Percentiles rank a stretch among this genome's conserved stretches.
Conservation (phyloP, 2,888 invertebrate species). For the Sycophila texana region DNA sequence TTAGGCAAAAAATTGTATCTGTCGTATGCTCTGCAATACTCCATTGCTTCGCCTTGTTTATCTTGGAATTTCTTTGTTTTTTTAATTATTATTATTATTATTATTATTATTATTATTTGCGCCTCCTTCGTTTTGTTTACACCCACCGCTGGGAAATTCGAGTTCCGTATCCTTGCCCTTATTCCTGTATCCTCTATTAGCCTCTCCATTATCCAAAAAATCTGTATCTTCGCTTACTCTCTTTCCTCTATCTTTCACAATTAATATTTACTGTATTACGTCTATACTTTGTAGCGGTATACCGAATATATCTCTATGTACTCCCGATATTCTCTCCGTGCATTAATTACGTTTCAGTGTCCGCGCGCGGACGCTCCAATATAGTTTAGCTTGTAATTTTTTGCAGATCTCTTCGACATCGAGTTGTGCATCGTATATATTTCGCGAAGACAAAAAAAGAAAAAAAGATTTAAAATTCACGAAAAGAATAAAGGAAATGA, state of each 20-base stretch:
- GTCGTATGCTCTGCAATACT: conserved; percentile 35
- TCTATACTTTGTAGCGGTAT: conserved; percentile 54
- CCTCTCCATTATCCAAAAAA: neutral
- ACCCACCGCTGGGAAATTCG: neutral
- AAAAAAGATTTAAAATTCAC: neutral
- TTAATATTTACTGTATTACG: conserved; percentile 55
- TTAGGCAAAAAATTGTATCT: conserved; percentile 43
- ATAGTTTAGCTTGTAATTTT: conserved; percentile 61
- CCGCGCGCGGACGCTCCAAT: conserved; percentile 56
- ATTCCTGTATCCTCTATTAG: neutral
- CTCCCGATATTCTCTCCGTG: conserved; percentile 56
- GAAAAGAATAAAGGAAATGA: neutral
- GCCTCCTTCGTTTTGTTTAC: too few species aligned
- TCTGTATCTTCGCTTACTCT: neutral
- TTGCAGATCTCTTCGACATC: conserved; percentile 59
- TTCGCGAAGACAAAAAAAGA: conserved; percentile 1
- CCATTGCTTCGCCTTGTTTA: conserved; percentile 37
- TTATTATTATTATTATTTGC: too few species aligned
- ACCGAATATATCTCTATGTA: conserved; percentile 56
- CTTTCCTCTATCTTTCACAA: conserved; percentile 43
- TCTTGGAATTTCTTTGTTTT: too few species aligned
- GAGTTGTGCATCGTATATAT: conserved; percentile 48
- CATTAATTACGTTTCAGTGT: conserved; percentile 58
- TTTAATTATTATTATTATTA: too few species aligned
- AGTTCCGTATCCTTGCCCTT: neutral